These are phyloP conservation scores for Eurosta solidaginis DNA, from an alignment of 1,140 invertebrate genomes.

Conservation along the genomic window DNA sequence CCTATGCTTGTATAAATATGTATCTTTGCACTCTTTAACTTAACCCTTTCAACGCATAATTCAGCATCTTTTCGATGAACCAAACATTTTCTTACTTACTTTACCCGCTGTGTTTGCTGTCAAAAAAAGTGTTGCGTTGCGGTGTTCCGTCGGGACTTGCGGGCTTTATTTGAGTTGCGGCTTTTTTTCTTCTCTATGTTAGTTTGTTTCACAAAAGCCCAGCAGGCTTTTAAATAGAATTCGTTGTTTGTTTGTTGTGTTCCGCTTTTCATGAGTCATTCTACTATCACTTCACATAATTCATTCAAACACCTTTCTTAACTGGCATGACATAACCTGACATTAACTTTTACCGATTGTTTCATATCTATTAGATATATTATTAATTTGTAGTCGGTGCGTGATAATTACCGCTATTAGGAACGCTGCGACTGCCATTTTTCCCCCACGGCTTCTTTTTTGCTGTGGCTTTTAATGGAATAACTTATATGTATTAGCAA, in stretches of 20 bases:
- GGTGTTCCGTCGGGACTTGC: background rate
- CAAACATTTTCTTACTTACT: background rate
- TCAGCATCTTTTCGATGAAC: background rate
- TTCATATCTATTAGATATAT: conserved; percentile 9
- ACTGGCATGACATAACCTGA: conserved; percentile 26
- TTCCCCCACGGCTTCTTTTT: background rate
- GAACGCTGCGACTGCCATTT: background rate
- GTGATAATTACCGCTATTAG: conserved; percentile 27
- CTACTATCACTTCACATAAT: background rate
- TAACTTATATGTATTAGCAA: too few relatives aligned
- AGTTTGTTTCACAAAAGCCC: background rate
- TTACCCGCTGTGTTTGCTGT: background rate
- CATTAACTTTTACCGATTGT: conserved; percentile 4
- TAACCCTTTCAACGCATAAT: conserved; percentile 15
- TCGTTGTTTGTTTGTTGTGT: background rate
- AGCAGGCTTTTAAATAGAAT: conserved; percentile 6
- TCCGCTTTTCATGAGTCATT: conserved; percentile 1
- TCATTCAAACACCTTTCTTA: conserved; percentile 21
- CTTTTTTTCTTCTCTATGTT: background rate
- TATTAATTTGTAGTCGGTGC: conserved; percentile 24
- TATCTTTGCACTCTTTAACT: too few relatives aligned
- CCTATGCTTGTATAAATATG: conserved; percentile 6
- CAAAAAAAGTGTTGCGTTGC: background rate
- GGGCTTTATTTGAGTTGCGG: background rate
- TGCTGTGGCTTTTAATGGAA: too few relatives aligned